Evolutionary conservation across 2,113 vertebrate species (phyloP), one percentile per base, ranked within the genome.

Genomic region (Lichenostomus cassidix): DNA sequence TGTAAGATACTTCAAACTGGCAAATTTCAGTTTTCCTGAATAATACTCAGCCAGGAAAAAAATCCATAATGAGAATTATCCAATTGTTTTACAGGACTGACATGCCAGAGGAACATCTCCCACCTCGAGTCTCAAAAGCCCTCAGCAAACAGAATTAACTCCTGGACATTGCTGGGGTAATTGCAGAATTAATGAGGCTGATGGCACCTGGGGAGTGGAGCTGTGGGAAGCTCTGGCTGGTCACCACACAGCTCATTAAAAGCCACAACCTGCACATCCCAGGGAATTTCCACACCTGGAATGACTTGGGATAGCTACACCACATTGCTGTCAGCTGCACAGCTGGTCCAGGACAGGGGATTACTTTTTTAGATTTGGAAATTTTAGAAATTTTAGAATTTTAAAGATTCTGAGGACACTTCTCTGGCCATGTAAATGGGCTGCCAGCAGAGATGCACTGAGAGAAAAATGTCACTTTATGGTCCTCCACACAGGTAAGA

Each of bases 131-230:
- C 56, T 29, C 47, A 31, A 33, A 59, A 67, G 39, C n/a, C 37
- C 62, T 31, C n/a, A 28, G 67, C 33, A 74, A 44, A 37, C 47
- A 37, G 28, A 49, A 49, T 14, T 52, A 16, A 16, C n/a, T 28
- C 11, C 3, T 2, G 14, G 35, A 2, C 0, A 2, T 25, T 41
- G 25, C 20, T 8, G 14, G 63, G 49, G 7, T 10, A 18, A 69
- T 0, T 25, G 33, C 37, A 76, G 46, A 33, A 35, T 21, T 2
- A 19, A 22, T 4, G 42, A 29, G 37, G 42, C 24, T 13, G 71
- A 24, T 9, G 7, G 3, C 6, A 49, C 7, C 7, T 0, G 1
- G 19, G 15, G 11, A 31, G 33, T 0, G 44, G 24, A 22, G 75
- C 49, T 35, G 35, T 6, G 46, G 5, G 68, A 46, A 67, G 63